Conservation (phyloP, 2,888 invertebrate species). For the Leptinotarsa haldemani region DNA sequence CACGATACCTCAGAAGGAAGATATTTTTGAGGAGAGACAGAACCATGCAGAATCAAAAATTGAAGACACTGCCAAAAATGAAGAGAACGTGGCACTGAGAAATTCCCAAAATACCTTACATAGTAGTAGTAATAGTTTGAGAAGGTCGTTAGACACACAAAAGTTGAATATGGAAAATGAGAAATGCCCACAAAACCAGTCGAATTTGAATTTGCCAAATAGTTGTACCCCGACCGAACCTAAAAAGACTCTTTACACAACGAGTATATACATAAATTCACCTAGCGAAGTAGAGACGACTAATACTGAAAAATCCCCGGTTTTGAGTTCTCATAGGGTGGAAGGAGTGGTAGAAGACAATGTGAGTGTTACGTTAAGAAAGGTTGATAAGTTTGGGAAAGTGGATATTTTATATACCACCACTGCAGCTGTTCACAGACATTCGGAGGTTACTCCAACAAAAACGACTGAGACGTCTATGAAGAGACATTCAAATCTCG, state of each 20-base stretch:
- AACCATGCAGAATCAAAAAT: conserved; percentile 23
- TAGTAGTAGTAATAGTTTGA: conserved; percentile 52
- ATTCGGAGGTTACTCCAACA: conserved; percentile 56
- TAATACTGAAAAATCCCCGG: conserved; percentile 53
- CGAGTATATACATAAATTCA: conserved; percentile 64
- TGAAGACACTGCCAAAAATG: conserved; percentile 34
- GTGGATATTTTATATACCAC: conserved; percentile 59
- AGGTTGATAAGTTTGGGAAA: conserved; percentile 44
- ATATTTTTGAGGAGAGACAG: conserved; percentile 41
- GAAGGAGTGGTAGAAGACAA: conserved; percentile 55
- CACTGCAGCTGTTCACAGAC: conserved; percentile 60
- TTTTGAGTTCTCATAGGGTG: conserved; percentile 55
- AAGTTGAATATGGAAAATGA: conserved; percentile 37
- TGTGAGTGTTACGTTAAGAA: conserved; percentile 51
- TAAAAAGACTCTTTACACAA: conserved; percentile 61
- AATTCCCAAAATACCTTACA: conserved; percentile 60
- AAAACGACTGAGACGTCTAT: conserved; percentile 2
- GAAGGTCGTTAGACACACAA: conserved; percentile 48
- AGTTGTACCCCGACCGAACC: conserved; percentile 37
- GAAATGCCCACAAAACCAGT: conserved; percentile 40
- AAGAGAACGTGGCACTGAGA: conserved; percentile 50
- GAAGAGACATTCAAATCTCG: conserved; percentile 51
- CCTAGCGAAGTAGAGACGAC: conserved; percentile 56
- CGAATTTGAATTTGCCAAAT: conserved; percentile 23
- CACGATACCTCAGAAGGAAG: conserved; percentile 37